phyloP scores from a whole-genome alignment of 1,140 invertebrate genomes.

The Pseudomyrmex sp. region DNA sequence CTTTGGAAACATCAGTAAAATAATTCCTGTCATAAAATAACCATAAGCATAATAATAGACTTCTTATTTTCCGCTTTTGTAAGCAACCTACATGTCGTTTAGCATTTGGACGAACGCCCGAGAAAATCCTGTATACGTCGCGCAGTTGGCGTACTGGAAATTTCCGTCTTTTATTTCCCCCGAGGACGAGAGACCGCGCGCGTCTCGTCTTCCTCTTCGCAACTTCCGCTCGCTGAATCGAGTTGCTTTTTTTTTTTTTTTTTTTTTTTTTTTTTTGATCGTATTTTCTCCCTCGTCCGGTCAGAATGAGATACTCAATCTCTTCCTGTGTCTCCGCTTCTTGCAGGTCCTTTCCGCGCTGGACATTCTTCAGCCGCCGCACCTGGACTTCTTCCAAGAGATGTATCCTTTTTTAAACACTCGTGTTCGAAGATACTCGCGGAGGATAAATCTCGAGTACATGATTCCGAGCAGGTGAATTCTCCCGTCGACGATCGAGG shows the following conservation, averaged over 20 bases:
- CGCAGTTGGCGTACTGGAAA: constrained; percentile 10
- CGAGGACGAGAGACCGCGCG: constrained; percentile 1
- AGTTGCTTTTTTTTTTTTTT: not conserved
- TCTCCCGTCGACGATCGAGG: constrained; percentile 19
- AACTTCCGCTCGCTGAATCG: not conserved
- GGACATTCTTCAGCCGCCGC: constrained; percentile 98
- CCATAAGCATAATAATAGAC: not conserved
- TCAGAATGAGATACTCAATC: constrained; percentile 41
- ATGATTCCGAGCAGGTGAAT: constrained; percentile 32
- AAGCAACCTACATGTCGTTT: not conserved
- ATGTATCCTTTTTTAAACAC: constrained; percentile 95
- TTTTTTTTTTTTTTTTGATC: not conserved
- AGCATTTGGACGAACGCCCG: constrained; percentile 11
- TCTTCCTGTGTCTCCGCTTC: constrained; percentile 70
- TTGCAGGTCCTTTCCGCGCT: constrained; percentile 96
- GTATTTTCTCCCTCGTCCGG: not conserved
- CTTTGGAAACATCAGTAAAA: not conserved
- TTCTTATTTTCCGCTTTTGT: not conserved
- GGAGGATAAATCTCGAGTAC: constrained; percentile 23
- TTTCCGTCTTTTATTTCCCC: constrained; percentile 49
- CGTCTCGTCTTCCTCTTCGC: not conserved
- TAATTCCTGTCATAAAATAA: not conserved
- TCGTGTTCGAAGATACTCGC: constrained; percentile 5
- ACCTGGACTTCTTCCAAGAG: constrained; percentile 99
- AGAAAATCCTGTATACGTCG: constrained; percentile 21